Base-by-base conservation (phyloP, 2,113 vertebrate species). In the Pavo muticus region DNA sequence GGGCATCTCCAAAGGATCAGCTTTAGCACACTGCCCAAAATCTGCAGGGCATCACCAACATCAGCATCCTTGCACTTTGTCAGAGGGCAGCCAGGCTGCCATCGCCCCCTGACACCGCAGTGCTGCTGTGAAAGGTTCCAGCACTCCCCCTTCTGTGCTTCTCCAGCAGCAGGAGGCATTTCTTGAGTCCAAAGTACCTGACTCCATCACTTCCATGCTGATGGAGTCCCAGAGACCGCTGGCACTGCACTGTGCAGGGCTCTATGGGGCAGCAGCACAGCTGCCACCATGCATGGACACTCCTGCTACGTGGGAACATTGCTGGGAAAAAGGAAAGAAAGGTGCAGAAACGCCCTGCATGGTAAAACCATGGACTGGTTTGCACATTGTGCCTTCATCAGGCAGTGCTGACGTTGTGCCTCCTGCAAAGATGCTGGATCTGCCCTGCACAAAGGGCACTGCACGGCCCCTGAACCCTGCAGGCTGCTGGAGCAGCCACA, bases 11-110 rank as follows among this genome's bases (percentile, higher is more conserved):
- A 11, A 4, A 0, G 19, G 45, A 3, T 11, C 29, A 27, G 9
- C 9, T 7, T 0, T 0, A 39, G 9, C 25, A 7, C 27, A 0
- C 0, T 24, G 25, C 20, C 52, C 63, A 27, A 45, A 56, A 30
- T 20, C 39, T 25, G 44, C 3, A 18, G 63, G 19, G 48, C 40
- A 65, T 56, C 54, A 56, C 42, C 54, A 80, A 50, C 50, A 42
- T 56, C 48, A 52, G 63, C 37, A 68, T 80, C 32, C 77, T 67
- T 56, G 48, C 39, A 29, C 77, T 42, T 42, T 35, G 12, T 18
- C 63, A 52, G 14, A 44, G 48, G 77, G 54, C 63, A 35, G 6
- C 8, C 24, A 63, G 37, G 16, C 37, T 24, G 16, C 25, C 25
- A 18, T 27, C 10, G 7, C 61, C 61, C 37, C 30, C 17, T 4